Conservation (phyloP, 2,888 invertebrate genomes). For the Chrysolina americana region DNA sequence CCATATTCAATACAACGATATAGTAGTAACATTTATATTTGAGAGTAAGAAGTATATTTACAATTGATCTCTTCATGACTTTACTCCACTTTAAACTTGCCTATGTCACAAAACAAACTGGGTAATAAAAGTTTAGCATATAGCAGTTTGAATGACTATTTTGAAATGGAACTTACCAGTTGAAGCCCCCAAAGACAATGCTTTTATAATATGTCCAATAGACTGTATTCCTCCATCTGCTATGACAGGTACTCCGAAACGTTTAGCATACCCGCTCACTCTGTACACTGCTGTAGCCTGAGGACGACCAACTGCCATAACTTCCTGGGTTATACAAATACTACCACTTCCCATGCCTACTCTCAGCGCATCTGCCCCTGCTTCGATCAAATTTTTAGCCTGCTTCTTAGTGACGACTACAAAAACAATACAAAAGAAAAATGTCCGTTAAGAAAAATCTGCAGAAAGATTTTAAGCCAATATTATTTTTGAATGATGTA, state of each 20-base stretch:
- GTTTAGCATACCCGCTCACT: constrained; percentile 91
- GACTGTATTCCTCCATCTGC: constrained; percentile 99
- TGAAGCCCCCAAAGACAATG: constrained; percentile 91
- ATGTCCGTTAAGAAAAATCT: too few relatives aligned
- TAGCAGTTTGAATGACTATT: neutral
- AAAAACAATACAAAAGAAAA: constrained; percentile 43
- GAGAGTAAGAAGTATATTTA: too few relatives aligned
- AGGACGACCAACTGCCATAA: constrained; percentile 99
- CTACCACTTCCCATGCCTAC: constrained; percentile 99
- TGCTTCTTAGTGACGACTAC: constrained; percentile 94
- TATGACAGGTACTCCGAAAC: constrained; percentile 95
- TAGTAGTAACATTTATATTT: too few relatives aligned
- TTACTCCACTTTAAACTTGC: too few relatives aligned
- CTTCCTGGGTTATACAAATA: constrained; percentile 99
- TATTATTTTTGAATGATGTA: too few relatives aligned
- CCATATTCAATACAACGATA: too few relatives aligned
- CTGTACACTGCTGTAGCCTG: constrained; percentile 98
- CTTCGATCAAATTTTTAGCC: constrained; percentile 97
- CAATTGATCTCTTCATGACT: too few relatives aligned
- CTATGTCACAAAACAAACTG: too few relatives aligned
- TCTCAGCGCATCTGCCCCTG: constrained; percentile 95
- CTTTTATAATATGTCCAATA: constrained; percentile 95
- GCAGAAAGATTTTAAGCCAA: neutral
- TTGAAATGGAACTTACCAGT: constrained; percentile 71
- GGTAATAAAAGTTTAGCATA: too few relatives aligned